These are phyloP conservation scores for Aphelinus atriplicis DNA, from an alignment of 1,140 invertebrate species.

Conservation along the genomic window DNA sequence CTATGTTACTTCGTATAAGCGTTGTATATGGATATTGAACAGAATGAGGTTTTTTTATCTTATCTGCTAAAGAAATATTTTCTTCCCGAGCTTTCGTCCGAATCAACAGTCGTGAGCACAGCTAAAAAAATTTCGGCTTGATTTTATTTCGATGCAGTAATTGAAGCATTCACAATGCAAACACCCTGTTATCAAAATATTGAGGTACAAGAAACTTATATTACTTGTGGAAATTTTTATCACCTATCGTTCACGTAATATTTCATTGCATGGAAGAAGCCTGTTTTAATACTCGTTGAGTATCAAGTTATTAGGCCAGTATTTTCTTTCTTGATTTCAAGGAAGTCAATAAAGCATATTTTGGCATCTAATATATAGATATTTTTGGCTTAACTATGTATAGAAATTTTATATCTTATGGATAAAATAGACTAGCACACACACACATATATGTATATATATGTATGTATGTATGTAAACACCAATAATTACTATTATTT, in stretches of 20 bases:
- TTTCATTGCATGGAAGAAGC: conserved; percentile 9
- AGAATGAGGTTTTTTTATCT: too few relatives aligned
- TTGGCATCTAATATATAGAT: not conserved
- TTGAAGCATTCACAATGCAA: not conserved
- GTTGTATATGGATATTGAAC: too few relatives aligned
- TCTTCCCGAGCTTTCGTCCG: conserved; percentile 7
- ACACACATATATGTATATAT: conserved; percentile 3
- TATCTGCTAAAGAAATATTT: too few relatives aligned
- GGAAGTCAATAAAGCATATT: not conserved
- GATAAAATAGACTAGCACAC: not conserved
- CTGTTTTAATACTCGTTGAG: conserved; percentile 5
- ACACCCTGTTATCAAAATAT: conserved; percentile 19
- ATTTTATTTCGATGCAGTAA: conserved; percentile 2
- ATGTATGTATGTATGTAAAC: conserved; percentile 1
- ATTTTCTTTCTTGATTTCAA: not conserved
- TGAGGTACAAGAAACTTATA: conserved; percentile 7
- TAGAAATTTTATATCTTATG: conserved; percentile 7
- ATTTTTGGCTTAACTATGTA: too few relatives aligned
- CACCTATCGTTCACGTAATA: conserved; percentile 12
- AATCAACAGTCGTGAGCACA: not conserved
- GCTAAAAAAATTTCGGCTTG: conserved; percentile 7
- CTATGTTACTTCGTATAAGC: too few relatives aligned
- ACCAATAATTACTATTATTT: not conserved
- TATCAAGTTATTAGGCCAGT: conserved; percentile 8
- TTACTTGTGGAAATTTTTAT: not conserved